A percentile compares a stretch with the other conserved stretches of the same genome.
Conservation (phyloP, 2,113 vertebrate genomes). For the Octodon degus region DNA sequence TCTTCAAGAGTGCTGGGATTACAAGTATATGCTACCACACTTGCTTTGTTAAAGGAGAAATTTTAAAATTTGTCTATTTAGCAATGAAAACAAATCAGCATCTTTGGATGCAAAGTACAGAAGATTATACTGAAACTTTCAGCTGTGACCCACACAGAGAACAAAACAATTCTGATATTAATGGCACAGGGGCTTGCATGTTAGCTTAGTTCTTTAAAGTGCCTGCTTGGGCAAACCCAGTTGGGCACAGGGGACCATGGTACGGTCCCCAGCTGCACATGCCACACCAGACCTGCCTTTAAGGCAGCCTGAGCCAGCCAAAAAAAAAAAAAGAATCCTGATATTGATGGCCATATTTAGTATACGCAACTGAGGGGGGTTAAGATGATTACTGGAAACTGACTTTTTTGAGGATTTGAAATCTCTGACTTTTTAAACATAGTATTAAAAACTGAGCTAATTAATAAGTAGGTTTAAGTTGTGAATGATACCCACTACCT, state of each 20-base stretch:
- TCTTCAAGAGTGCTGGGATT: neutral
- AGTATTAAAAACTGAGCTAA: conserved; percentile 32
- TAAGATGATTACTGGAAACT: conserved; percentile 54
- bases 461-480: conserved; percentile 44
- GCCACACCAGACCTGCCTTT: too few relatives aligned
- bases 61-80: conserved; percentile 55
- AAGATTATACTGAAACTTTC: neutral
- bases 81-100: conserved; percentile 50
- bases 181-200: neutral
- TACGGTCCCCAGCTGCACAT: too few relatives aligned
- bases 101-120: conserved; percentile 39
- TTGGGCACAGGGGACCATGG: too few relatives aligned
- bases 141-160: conserved; percentile 4
- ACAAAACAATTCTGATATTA: conserved; percentile 57
- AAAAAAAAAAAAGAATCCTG: conserved; percentile 39
- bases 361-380: neutral
- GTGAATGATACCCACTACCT: neutral
- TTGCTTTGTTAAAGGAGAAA: neutral
- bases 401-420: neutral
- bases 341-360: conserved; percentile 36
- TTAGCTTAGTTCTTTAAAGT: too few relatives aligned
- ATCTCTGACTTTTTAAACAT: conserved; percentile 20
- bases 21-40: neutral
- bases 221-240: too few relatives aligned
- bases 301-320: too few relatives aligned